Evolutionary conservation across 2,888 invertebrate species (phyloP), one percentile per base, ranked within the genome.

Genomic region (Rutpela maculata): DNA sequence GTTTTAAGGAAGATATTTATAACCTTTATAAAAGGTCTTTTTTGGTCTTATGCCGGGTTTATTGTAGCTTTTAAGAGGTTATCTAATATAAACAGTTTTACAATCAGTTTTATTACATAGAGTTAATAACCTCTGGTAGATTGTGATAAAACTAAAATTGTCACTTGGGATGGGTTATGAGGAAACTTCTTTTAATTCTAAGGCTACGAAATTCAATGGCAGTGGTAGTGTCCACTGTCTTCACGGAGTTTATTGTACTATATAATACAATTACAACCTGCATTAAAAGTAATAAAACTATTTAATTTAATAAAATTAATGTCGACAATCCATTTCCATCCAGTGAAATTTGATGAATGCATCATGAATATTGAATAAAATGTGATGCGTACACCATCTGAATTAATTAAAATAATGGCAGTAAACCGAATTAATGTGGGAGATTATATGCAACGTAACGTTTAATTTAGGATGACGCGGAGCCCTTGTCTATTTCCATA

Each of bases 361-460:
- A 50, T 70, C 74, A 78, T 78, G 71, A 78, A 78, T 78, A 75
- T 50, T 67, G 62, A 75, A 78, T 57, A 74, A 57, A 57, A 57
- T 17, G 18, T 17, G 68, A 62, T 63, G 67, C 60, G 62, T 72
- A 78, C 71, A 65, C 59, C 67, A 75, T 78, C 67, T 75, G 75
- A 78, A 78, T 78, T 78, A 73, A 78, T 76, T 76, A 74, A 76
- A 76, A 76, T 74, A 55, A 76, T 76, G 76, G 75, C 69, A 74
- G 76, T 78, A 76, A 71, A 78, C 74, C 76, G 78, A 78, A 78
- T 78, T 78, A 76, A 78, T 78, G 71, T 71, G 17, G 71, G 18
- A 60, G 76, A 78, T 78, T 76, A 76, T 74, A 63, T 56, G 60
- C 71, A 71, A 55, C 62, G 57, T 31, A 38, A 60, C 9, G 71